These are phyloP conservation scores for Chelmon rostratus DNA, from an alignment of 2,797 vertebrate species.

Conservation along the genomic window DNA sequence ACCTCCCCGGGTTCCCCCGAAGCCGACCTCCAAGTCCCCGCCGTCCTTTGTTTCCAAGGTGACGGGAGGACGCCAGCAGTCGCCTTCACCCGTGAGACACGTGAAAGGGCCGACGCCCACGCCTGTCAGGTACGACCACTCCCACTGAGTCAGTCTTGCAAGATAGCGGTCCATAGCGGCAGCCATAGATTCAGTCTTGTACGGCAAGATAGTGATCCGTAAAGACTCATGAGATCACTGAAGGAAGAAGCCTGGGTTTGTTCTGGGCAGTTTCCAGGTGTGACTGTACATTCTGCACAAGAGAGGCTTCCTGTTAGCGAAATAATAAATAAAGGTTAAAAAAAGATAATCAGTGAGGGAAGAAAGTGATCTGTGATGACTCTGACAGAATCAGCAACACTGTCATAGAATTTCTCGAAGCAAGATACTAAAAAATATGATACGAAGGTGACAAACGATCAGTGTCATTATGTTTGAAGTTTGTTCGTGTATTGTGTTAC, in stretches of 20 bases:
- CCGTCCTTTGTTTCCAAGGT: slow-evolving; percentile 88
- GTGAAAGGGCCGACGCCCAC: slow-evolving; percentile 92
- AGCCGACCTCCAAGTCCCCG: slow-evolving; percentile 94
- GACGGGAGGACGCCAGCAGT: slow-evolving; percentile 92
- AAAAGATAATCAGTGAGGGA: too few relatives aligned
- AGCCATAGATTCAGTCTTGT: not conserved
- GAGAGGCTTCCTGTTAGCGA: too few relatives aligned
- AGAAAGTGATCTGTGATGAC: not conserved
- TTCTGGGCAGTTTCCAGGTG: too few relatives aligned
- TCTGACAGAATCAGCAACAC: not conserved
- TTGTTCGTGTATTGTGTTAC: not conserved
- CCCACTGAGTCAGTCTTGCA: not conserved
- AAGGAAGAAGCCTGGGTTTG: too few relatives aligned
- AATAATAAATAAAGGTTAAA: too few relatives aligned
- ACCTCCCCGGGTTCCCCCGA: slow-evolving; percentile 95
- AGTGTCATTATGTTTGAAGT: too few relatives aligned
- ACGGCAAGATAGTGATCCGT: too few relatives aligned
- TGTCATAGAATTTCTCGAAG: too few relatives aligned
- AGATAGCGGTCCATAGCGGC: not conserved
- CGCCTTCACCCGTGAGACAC: slow-evolving; percentile 95
- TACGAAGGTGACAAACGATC: not conserved
- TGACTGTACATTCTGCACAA: too few relatives aligned
- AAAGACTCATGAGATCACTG: too few relatives aligned
- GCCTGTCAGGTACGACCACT: slow-evolving; percentile 67
- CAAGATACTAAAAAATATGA: not conserved